Evolutionary conservation across 2,113 vertebrate species (phyloP).

Genomic region (Piliocolobus tephrosceles): DNA sequence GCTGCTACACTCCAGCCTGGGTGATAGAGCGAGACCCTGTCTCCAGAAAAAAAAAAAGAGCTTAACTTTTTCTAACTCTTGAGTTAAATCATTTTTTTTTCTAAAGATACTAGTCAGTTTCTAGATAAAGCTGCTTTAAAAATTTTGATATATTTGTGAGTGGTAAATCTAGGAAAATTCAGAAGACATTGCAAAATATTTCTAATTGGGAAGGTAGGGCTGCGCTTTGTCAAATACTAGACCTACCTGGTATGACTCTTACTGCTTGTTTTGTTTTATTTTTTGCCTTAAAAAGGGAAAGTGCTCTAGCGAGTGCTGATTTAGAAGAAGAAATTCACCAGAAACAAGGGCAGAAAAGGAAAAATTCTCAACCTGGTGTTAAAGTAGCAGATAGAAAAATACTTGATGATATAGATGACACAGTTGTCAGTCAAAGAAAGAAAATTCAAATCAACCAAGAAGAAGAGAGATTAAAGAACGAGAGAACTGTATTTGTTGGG

Average conservation of each 20-base stretch:
- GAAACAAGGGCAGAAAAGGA: conserved; percentile 78
- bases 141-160: neutral
- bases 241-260: neutral
- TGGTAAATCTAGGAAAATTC: neutral
- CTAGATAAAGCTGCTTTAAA: neutral
- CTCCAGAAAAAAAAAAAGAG: too few relatives aligned
- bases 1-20: too few relatives aligned
- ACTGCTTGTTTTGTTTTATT: neutral
- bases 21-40: too few relatives aligned
- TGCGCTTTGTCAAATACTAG: neutral
- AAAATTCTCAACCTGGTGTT: conserved; percentile 16
- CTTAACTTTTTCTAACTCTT: neutral
- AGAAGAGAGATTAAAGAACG: conserved; percentile 84
- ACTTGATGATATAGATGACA: conserved; percentile 17
- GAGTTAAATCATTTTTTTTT: neutral
- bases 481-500: conserved; percentile 94
- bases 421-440: conserved; percentile 46
- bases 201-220: neutral
- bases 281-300: conserved; percentile 85
- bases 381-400: conserved; percentile 16
- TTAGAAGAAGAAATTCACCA: conserved; percentile 74
- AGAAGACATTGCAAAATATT: neutral
- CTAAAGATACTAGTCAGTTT: neutral
- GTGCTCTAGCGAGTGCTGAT: conserved; percentile 86
- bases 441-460: conserved; percentile 70